Conservation (phyloP, 2,113 vertebrate species). For the Noctilio leporinus region DNA sequence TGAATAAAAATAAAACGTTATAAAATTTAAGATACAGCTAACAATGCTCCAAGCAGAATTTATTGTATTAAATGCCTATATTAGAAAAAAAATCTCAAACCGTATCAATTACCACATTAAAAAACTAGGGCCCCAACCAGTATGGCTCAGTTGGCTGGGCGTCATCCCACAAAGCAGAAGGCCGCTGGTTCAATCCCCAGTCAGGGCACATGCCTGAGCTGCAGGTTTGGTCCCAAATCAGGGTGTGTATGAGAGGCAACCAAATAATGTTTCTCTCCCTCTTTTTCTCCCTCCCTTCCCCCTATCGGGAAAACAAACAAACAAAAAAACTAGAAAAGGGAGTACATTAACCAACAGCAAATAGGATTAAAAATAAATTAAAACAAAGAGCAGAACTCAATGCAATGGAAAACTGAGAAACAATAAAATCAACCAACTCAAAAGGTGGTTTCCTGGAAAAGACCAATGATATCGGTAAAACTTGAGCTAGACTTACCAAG, state of each 20-base stretch:
- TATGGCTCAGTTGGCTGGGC: too few relatives aligned
- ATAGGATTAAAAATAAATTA: not conserved
- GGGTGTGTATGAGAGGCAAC: too few relatives aligned
- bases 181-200: too few relatives aligned
- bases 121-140: not conserved
- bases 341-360: not conserved
- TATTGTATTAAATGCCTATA: not conserved
- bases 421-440: not conserved
- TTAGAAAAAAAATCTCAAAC: not conserved
- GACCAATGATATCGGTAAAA: not conserved
- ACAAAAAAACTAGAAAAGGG: not conserved
- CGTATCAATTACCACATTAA: not conserved
- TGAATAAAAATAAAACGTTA: not conserved
- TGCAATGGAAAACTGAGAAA: not conserved
- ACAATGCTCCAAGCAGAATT: not conserved
- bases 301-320: too few relatives aligned
- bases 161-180: too few relatives aligned
- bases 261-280: too few relatives aligned
- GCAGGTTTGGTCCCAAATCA: too few relatives aligned
- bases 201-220: too few relatives aligned
- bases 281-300: too few relatives aligned
- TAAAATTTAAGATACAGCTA: not conserved
- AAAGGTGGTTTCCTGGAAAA: not conserved
- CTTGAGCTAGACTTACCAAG: not conserved
- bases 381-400: not conserved